Percentiles rank a stretch among this genome's conserved stretches.
phyloP scores from a whole-genome alignment of 92 coral and sea anemone genomes.

The Parazoanthus darwini region DNA sequence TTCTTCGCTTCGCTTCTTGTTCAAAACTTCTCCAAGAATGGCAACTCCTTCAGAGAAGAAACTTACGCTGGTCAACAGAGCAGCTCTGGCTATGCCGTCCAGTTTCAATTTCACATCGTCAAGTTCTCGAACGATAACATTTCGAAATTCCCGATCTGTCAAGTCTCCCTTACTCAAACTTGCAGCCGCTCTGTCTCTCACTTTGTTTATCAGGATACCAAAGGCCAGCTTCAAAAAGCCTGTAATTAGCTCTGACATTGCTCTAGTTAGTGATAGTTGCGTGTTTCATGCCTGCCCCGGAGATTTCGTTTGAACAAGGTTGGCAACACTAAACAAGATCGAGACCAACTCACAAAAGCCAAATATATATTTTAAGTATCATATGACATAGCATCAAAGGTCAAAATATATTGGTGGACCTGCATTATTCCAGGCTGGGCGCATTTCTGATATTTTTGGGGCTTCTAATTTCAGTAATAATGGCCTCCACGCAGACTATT shows the following conservation, averaged over 20 bases:
- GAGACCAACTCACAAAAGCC: too few relatives aligned
- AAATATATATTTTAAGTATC: too few relatives aligned
- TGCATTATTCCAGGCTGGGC: too few relatives aligned
- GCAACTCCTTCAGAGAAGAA: conserved; percentile 40
- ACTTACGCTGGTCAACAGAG: conserved; percentile 5
- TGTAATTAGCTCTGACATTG: background rate
- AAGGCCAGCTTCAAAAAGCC: background rate
- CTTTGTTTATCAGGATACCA: background rate
- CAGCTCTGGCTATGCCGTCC: conserved; percentile 17
- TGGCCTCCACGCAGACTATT: too few relatives aligned
- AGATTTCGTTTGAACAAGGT: too few relatives aligned
- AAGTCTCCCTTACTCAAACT: background rate
- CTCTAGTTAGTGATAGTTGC: background rate
- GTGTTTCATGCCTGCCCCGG: too few relatives aligned
- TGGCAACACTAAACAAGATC: too few relatives aligned
- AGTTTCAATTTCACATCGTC: background rate
- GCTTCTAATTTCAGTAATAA: too few relatives aligned
- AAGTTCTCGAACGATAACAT: background rate
- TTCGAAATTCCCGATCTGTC: conserved; percentile 1
- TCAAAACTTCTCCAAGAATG: conserved; percentile 11
- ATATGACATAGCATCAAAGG: too few relatives aligned
- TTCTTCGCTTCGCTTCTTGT: background rate
- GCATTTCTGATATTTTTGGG: too few relatives aligned
- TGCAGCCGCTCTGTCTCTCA: background rate
- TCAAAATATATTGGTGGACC: too few relatives aligned